phyloP scores from a whole-genome alignment of 2,888 invertebrate species.

The Parelbella ahira region DNA sequence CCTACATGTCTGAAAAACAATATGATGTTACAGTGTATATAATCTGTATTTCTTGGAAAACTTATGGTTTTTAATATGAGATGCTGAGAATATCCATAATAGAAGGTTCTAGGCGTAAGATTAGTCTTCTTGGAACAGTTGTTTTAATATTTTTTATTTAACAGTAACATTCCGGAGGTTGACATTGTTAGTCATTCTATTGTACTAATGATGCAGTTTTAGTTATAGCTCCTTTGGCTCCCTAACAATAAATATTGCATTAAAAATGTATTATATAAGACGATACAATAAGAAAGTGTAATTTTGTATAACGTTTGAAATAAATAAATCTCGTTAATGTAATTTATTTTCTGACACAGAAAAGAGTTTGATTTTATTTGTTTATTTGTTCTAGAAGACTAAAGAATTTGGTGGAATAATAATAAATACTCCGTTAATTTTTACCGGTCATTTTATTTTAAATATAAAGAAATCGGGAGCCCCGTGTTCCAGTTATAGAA shows the following conservation, averaged over 20 bases:
- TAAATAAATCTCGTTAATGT: conserved; percentile 3
- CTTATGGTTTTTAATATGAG: conserved; percentile 26
- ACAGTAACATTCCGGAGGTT: conserved; percentile 29
- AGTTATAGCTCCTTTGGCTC: conserved; percentile 7
- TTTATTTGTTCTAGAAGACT: conserved; percentile 57
- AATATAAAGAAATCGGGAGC: no score
- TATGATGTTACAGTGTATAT: no score
- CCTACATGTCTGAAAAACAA: no score
- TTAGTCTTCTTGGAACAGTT: conserved; percentile 57
- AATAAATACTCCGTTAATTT: conserved; percentile 42
- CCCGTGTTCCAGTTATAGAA: no score
- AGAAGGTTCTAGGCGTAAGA: conserved; percentile 41
- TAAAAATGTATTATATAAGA: conserved; percentile 23
- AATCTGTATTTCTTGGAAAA: no score
- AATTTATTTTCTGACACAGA: conserved; percentile 21
- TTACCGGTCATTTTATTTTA: conserved; percentile 12
- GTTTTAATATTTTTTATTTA: conserved; percentile 22
- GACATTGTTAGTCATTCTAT: conserved; percentile 17
- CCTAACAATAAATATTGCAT: conserved; percentile 22
- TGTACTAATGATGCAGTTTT: conserved; percentile 6
- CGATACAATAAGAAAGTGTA: conserved; percentile 14
- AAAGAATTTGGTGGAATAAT: conserved; percentile 52
- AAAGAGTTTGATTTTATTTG: conserved; percentile 17
- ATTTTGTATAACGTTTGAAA: conserved; percentile 20
- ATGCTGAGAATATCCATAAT: conserved; percentile 43